Conservation (phyloP, 2,888 invertebrate genomes). For the Cybosia mesomella region DNA sequence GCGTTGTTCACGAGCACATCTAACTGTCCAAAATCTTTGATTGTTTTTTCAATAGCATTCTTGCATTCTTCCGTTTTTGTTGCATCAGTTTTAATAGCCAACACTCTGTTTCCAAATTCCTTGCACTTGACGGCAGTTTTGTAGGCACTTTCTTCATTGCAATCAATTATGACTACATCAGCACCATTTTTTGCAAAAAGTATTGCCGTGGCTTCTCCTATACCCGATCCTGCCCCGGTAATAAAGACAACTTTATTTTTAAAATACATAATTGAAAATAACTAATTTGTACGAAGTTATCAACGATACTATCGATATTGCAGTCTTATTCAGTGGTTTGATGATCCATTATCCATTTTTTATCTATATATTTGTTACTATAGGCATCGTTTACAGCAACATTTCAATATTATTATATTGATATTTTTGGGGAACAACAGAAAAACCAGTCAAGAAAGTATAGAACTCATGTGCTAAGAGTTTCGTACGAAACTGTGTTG, state of each 20-base stretch:
- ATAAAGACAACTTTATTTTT: constrained; percentile 57
- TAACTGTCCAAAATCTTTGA: constrained; percentile 51
- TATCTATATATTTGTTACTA: background rate
- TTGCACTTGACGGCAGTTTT: constrained; percentile 31
- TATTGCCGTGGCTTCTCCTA: constrained; percentile 56
- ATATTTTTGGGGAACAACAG: background rate
- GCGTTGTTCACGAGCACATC: constrained; percentile 62
- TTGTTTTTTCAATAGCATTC: constrained; percentile 46
- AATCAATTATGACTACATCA: constrained; percentile 38
- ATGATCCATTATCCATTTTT: background rate
- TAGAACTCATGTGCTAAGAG: background rate
- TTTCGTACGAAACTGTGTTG: too few species aligned
- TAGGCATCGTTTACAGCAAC: background rate
- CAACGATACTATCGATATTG: background rate
- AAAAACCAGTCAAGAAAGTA: background rate
- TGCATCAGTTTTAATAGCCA: constrained; percentile 53
- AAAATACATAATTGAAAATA: constrained; percentile 48
- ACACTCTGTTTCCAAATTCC: constrained; percentile 38
- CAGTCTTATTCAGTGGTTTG: background rate
- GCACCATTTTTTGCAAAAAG: constrained; percentile 54
- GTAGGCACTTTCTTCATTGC: constrained; percentile 36
- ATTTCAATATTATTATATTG: background rate
- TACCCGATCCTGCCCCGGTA: constrained; percentile 61
- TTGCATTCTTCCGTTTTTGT: constrained; percentile 49
- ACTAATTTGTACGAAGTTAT: background rate